Conservation (phyloP, 1,140 invertebrate genomes). For the Philopotamus ludificatus region DNA sequence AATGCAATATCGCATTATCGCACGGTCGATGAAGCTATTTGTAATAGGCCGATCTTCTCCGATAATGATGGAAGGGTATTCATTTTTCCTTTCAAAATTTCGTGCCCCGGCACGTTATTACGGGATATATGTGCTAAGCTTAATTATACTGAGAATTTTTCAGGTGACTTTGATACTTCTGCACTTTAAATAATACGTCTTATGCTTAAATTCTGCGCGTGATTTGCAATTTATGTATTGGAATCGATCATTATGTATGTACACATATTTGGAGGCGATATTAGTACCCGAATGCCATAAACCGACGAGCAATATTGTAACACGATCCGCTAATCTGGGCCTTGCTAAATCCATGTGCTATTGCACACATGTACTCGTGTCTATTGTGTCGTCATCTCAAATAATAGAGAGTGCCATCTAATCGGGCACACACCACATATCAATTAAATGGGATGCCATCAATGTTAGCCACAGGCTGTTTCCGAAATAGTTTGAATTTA, state of each 20-base stretch:
- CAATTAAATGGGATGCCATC: neutral
- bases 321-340: neutral
- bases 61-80: constrained; percentile 15
- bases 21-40: no score
- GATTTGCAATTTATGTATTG: no score
- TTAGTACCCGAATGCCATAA: no score
- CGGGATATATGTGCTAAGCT: neutral
- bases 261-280: neutral
- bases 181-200: no score
- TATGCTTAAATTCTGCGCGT: no score
- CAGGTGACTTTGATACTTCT: no score
- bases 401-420: neutral
- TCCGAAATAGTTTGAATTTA: no score
- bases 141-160: neutral
- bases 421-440: neutral
- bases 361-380: neutral
- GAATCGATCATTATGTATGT: no score
- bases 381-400: neutral
- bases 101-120: constrained; percentile 9
- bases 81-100: constrained; percentile 4
- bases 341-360: neutral
- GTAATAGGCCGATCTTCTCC: no score
- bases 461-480: neutral
- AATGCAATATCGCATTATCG: neutral
- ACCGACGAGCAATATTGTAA: no score